Percentiles rank a stretch among this genome's conserved stretches.
phyloP scores from a whole-genome alignment of 2,797 vertebrate genomes.

The Diceros bicornis region DNA sequence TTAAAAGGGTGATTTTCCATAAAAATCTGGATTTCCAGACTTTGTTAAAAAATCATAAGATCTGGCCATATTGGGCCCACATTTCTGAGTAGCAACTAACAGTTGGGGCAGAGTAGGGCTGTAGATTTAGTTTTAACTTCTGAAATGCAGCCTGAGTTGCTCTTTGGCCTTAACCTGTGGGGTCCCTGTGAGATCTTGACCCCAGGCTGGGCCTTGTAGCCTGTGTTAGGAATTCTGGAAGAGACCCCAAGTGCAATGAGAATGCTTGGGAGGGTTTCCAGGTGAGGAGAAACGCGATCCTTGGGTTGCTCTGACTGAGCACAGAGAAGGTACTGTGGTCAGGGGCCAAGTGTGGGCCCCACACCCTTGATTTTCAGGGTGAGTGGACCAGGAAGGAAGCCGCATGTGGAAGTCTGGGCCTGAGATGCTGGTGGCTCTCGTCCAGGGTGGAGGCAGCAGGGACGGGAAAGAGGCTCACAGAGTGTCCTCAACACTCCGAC shows the following conservation, averaged over 20 bases:
- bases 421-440: neutral
- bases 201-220: neutral
- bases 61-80: neutral
- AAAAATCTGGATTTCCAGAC: neutral
- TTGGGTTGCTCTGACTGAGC: neutral
- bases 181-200: neutral
- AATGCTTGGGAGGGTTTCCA: neutral
- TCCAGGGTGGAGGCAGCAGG: neutral
- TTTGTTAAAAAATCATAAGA: neutral
- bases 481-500: neutral
- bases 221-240: neutral
- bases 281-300: neutral
- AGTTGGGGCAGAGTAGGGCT: neutral
- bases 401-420: rapidly evolving
- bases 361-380: no score
- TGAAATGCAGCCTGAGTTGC: neutral
- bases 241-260: neutral
- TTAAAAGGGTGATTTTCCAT: neutral
- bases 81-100: neutral
- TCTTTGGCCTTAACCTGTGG: neutral
- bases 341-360: rapidly evolving
- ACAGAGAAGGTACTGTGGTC: neutral
- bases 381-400: neutral
- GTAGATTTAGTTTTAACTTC: neutral
- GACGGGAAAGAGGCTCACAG: neutral